These are phyloP conservation scores for Cetoscarus ocellatus DNA, from an alignment of 2,797 vertebrate genomes.

Conservation along the genomic window DNA sequence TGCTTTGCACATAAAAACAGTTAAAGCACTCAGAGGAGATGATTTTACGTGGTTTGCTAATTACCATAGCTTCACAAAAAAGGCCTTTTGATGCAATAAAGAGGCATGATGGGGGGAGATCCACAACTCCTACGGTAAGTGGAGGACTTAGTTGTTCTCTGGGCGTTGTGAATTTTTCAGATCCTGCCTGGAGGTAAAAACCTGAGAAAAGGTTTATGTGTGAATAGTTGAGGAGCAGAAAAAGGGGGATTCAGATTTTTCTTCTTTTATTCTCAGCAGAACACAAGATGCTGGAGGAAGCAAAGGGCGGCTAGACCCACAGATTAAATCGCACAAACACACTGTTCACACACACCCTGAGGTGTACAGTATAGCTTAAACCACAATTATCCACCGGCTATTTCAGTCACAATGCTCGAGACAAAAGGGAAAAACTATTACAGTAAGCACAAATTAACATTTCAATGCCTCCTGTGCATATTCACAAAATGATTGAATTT, in stretches of 20 bases:
- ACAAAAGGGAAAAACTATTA: slow-evolving; percentile 63
- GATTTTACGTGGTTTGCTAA: slow-evolving; percentile 76
- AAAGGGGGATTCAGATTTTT: slow-evolving; percentile 51
- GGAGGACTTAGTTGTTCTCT: slow-evolving; percentile 72
- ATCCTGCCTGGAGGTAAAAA: slow-evolving; percentile 74
- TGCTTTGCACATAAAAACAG: slow-evolving; percentile 61
- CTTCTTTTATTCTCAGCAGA: slow-evolving; percentile 77
- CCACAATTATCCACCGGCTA: slow-evolving; percentile 49
- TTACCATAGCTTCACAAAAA: slow-evolving; percentile 69
- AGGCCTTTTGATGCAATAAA: slow-evolving; percentile 75
- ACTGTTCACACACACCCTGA: slow-evolving; percentile 46
- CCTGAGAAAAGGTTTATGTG: slow-evolving; percentile 77
- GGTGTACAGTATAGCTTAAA: slow-evolving; percentile 66
- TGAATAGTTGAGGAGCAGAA: slow-evolving; percentile 78
- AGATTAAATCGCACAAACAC: slow-evolving; percentile 60
- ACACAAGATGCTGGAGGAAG: slow-evolving; percentile 60
- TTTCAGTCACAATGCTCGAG: slow-evolving; percentile 56
- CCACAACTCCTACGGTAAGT: slow-evolving; percentile 72
- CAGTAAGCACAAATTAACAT: slow-evolving; percentile 54
- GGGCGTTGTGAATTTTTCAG: slow-evolving; percentile 85
- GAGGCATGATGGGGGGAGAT: slow-evolving; percentile 60
- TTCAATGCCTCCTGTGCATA: slow-evolving; percentile 25
- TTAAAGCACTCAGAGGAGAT: slow-evolving; percentile 76
- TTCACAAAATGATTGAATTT: slow-evolving; percentile 13
- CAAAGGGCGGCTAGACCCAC: slow-evolving; percentile 52